A percentile compares a stretch with the other conserved stretches of the same genome.
These are phyloP conservation scores for Amphipoea lucens DNA, from an alignment of 2,888 invertebrate genomes.

Conservation along the genomic window DNA sequence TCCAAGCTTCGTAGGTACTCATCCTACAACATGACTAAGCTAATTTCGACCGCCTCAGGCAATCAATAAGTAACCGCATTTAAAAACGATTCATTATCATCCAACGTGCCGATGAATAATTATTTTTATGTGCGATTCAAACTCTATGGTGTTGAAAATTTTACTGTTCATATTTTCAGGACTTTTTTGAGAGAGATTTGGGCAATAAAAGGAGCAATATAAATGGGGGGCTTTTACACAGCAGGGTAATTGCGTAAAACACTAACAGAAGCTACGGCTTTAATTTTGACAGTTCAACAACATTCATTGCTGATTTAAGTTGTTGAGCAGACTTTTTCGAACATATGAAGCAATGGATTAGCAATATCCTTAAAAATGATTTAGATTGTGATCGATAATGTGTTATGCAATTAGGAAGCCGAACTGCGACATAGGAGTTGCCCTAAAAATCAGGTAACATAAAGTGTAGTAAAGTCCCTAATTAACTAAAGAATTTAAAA, in stretches of 20 bases:
- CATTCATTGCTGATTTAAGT: not conserved
- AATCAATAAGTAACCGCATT: slow-evolving; percentile 39
- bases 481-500: no score
- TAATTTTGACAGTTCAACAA: not conserved
- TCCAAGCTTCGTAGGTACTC: not conserved
- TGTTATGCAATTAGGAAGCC: not conserved
- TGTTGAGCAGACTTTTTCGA: not conserved
- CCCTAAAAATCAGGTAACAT: no score
- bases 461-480: no score
- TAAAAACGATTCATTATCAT: slow-evolving; percentile 44
- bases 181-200: not conserved
- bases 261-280: not conserved
- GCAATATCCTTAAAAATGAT: not conserved
- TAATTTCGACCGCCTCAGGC: slow-evolving; percentile 32
- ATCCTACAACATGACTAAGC: slow-evolving; percentile 27
- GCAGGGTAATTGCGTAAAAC: not conserved
- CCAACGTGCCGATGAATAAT: slow-evolving; percentile 20
- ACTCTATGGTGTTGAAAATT: not conserved
- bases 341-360: no score
- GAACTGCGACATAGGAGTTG: not conserved
- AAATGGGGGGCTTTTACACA: no score
- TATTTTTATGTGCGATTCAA: slow-evolving; percentile 19
- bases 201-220: not conserved
- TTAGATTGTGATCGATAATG: no score
- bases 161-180: not conserved